phyloP scores from a whole-genome alignment of 2,113 vertebrate genomes.

The Hassar affinis region DNA sequence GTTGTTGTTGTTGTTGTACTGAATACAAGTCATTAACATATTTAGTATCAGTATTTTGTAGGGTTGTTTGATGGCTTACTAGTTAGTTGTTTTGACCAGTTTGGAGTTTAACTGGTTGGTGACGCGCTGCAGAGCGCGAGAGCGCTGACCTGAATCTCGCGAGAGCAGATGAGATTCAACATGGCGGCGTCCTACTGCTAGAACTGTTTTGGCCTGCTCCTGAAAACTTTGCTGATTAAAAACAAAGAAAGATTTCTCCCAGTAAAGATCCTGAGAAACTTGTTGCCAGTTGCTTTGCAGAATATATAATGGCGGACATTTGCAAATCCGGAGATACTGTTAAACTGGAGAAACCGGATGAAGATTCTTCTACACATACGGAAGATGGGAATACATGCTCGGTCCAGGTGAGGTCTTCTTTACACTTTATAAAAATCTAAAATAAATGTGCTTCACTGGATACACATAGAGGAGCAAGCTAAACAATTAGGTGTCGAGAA shows the following conservation, averaged over 20 bases:
- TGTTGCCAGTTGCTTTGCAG: neutral
- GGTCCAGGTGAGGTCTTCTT: neutral
- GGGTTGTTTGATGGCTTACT: too few species aligned
- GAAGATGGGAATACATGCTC: neutral
- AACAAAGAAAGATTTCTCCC: neutral
- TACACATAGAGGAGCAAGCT: neutral
- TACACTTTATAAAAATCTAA: neutral
- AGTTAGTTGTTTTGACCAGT: too few species aligned
- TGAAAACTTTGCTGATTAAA: neutral
- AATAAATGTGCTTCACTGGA: neutral
- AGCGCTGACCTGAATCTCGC: neutral
- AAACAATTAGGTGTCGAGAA: too few species aligned
- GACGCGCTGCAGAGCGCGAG: too few species aligned
- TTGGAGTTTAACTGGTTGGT: too few species aligned
- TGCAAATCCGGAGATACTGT: neutral
- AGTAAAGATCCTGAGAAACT: neutral
- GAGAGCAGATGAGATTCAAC: neutral
- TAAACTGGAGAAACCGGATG: neutral
- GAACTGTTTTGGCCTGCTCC: neutral
- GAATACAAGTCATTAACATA: too few species aligned
- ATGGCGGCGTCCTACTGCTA: neutral
- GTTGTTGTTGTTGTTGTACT: too few species aligned
- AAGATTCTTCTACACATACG: neutral
- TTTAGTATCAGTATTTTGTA: too few species aligned
- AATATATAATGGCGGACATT: neutral